Evolutionary conservation across 2,113 vertebrate species (phyloP).

Genomic region (Protobothrops mucrosquamatus): DNA sequence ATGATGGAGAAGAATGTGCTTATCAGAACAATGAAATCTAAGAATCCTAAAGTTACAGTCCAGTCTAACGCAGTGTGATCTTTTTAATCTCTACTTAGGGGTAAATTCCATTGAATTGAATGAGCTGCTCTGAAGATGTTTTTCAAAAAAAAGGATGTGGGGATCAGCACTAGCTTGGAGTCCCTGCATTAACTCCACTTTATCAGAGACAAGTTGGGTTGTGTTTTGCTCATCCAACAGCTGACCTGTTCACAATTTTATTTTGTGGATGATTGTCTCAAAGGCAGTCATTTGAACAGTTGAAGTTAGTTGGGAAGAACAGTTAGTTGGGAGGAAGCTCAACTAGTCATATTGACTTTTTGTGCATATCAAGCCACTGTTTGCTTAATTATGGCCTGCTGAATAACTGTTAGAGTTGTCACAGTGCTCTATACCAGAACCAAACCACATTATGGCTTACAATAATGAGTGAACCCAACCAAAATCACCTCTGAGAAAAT

Average conservation of each 20-base stretch:
- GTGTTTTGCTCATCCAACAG: neutral
- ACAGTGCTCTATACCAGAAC: neutral
- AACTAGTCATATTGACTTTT: neutral
- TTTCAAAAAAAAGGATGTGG: neutral
- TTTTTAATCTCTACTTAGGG: neutral
- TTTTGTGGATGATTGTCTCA: neutral
- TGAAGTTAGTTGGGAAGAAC: too few relatives aligned
- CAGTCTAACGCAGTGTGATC: neutral
- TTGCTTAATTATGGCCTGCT: neutral
- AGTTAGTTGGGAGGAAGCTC: neutral
- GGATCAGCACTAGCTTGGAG: neutral
- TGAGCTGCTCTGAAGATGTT: neutral
- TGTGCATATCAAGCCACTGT: neutral
- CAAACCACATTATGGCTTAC: neutral
- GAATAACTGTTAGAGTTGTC: neutral
- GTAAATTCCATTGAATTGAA: neutral
- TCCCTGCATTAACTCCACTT: neutral
- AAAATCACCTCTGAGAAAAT: neutral
- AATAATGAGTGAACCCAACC: neutral
- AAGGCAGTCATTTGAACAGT: too few relatives aligned
- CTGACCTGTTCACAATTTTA: neutral
- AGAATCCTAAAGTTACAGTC: neutral
- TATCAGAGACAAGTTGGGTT: neutral
- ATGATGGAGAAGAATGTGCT: neutral
- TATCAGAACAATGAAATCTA: neutral